These are phyloP conservation scores for Champsocephalus esox DNA, from an alignment of 2,797 vertebrate genomes.

Conservation along the genomic window DNA sequence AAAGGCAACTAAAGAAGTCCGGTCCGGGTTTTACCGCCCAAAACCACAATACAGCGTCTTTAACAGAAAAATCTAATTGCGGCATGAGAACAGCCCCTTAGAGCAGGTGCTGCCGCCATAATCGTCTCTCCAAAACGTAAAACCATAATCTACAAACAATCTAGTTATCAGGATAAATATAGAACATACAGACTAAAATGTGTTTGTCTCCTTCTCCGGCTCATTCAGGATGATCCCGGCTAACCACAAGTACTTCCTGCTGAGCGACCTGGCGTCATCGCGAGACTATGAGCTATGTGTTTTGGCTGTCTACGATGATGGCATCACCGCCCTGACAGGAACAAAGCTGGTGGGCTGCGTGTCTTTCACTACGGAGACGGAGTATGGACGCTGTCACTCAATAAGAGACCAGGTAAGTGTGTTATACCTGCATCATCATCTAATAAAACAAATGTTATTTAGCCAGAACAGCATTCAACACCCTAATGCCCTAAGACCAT, in stretches of 20 bases:
- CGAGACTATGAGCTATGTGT: conserved; percentile 91
- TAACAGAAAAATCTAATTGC: too few relatives aligned
- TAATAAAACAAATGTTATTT: too few relatives aligned
- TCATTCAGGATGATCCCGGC: conserved; percentile 90
- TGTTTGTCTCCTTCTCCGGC: background rate
- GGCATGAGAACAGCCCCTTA: too few relatives aligned
- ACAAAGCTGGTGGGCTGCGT: conserved; percentile 89
- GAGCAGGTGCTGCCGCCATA: background rate
- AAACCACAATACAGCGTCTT: too few relatives aligned
- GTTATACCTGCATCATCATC: background rate
- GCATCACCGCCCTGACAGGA: conserved; percentile 85
- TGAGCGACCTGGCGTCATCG: conserved; percentile 88
- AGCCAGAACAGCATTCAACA: too few relatives aligned
- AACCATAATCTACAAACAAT: background rate
- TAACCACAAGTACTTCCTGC: conserved; percentile 88
- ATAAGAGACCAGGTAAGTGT: conserved; percentile 82
- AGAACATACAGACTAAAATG: too few relatives aligned
- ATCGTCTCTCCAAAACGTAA: background rate
- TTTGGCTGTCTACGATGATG: conserved; percentile 89
- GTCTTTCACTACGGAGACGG: conserved; percentile 85
- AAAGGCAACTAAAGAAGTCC: too few relatives aligned
- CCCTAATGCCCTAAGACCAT: too few relatives aligned
- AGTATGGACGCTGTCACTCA: conserved; percentile 88
- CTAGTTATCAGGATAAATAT: too few relatives aligned
- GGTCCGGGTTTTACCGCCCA: too few relatives aligned